A percentile compares a stretch with the other conserved stretches of the same genome.
Conservation (phyloP, 2,113 vertebrate species). For the Brachyhypopomus gauderio region DNA sequence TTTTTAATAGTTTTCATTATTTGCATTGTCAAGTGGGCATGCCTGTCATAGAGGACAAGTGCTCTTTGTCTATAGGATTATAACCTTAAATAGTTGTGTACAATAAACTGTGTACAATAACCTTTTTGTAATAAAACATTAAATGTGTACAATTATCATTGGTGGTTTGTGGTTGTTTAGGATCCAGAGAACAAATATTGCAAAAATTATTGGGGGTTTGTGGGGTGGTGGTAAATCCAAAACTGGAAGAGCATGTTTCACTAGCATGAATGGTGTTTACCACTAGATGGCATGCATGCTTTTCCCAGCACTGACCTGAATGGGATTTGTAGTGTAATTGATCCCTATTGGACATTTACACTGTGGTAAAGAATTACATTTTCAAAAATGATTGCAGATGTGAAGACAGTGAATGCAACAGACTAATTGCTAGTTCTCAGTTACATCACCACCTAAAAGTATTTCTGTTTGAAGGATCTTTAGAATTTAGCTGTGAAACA, state of each 20-base stretch:
- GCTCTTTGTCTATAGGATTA: constrained; percentile 83
- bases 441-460: too few species aligned
- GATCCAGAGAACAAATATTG: too few species aligned
- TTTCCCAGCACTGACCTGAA: too few species aligned
- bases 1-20: constrained; percentile 44
- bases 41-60: constrained; percentile 78
- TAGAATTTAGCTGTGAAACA: too few species aligned
- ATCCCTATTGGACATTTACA: too few species aligned
- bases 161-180: too few species aligned
- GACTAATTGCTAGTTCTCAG: neutral
- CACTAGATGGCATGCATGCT: constrained; percentile 26
- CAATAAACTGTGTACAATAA: constrained; percentile 84
- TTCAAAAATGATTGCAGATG: neutral
- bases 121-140: constrained; percentile 85
- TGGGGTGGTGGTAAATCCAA: too few species aligned
- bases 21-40: constrained; percentile 81
- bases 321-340: too few species aligned
- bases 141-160: constrained; percentile 54
- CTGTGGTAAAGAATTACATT: neutral
- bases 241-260: too few species aligned
- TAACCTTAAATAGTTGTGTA: constrained; percentile 87
- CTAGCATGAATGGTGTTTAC: neutral
- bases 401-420: neutral
- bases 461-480: too few species aligned
- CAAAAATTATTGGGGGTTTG: too few species aligned